Conservation (phyloP, 2,797 vertebrate species). For the Rousettus madagascariensis region DNA sequence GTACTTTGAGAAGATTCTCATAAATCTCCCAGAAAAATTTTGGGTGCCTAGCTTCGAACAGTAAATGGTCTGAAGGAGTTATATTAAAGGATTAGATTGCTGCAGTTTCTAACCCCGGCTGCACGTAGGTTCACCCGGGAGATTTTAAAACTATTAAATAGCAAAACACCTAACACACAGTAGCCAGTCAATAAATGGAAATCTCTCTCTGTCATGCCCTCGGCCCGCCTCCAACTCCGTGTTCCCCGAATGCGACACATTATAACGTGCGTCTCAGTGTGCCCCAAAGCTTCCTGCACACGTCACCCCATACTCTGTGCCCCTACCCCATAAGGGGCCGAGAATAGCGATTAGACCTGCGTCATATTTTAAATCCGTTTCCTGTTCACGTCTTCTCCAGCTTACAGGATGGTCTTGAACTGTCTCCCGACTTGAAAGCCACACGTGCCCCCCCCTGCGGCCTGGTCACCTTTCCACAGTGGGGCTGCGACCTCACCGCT, state of each 20-base stretch:
- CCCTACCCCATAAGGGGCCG: neutral
- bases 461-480: neutral
- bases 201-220: neutral
- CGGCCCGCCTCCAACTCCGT: neutral
- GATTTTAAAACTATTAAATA: conserved; percentile 15
- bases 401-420: neutral
- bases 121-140: neutral
- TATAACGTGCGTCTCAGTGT: neutral
- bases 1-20: neutral
- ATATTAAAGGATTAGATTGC: neutral
- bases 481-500: neutral
- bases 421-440: neutral
- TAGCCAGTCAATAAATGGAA: neutral
- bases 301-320: neutral
- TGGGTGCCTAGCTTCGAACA: neutral
- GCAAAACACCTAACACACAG: neutral
- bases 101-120: neutral
- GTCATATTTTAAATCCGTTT: neutral
- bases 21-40: neutral
- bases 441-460: fast-evolving
- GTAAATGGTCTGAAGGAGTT: neutral
- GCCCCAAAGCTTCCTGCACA: neutral
- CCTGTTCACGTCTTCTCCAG: neutral
- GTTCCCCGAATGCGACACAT: neutral
- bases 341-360: too few relatives aligned